Base-by-base conservation (phyloP, 2,888 invertebrate species). In the Asteroscopus sphinx region DNA sequence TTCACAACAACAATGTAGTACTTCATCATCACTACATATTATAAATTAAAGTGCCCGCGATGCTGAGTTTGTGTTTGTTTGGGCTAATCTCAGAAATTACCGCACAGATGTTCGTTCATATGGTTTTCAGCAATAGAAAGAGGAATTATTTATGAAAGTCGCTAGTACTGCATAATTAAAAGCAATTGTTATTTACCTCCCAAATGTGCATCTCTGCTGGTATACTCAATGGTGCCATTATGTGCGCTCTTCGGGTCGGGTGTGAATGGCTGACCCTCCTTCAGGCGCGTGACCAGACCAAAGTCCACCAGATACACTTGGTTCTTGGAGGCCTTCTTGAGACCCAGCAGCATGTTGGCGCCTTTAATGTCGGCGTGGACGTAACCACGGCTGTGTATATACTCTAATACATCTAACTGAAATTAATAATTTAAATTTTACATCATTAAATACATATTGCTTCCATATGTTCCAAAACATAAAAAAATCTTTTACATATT, bases 341-440 rank as follows among this genome's bases (percentile, higher is more conserved):
- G 86, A 0, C 98, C 98, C 39, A 98, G 86, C 16, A 99, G 92
- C 64, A 99, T 96, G 89, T 99, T 99, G 8, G 97, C 97, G 0
- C 98, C 99, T 90, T 99, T 99, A 5, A 99, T 96, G 86, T 99
- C 99, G 0, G 97, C 99, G 89, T 99, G 99, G 0, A 98, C 97
- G 83, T 99, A 99, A 2, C 97, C 97, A 71, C 96, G 96, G 48
- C 95, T 95, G 87, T 99, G 99, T 73, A 99, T 97, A 86, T 98
- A 99, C 86, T 99, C 98, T 67, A 99, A 90, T 1, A 97, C 97
- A 88, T 99, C 97, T 69, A 99, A 83, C 97, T 98, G 90, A 57
- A 95, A 95, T 26, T 17, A 33, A 12, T n/a, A 3, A 54, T 28
- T 9, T 28, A 9, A 28, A 4, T 28, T 8, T 9, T 9, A 7